Base-by-base conservation (phyloP, 2,888 invertebrate genomes). In the Exocentrus adspersus region DNA sequence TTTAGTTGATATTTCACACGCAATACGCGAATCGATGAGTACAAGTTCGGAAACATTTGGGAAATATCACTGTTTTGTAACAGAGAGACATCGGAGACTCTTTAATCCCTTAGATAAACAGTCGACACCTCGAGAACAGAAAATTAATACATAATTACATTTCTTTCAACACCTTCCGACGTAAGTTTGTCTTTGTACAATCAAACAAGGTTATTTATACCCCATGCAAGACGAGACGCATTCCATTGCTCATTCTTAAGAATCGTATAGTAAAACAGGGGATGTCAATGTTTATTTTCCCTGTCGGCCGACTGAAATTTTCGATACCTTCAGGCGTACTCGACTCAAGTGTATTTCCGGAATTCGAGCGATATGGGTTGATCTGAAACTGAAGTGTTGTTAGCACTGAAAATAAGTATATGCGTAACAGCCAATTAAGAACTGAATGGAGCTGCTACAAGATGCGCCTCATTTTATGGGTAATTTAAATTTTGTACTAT, bases 341-440 rank as follows among this genome's bases (percentile, higher is more conserved):
- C 20, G 48, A 28, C 28, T 28, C 9, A 48, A 48, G 28, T 48
- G 16, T 28, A 48, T 37, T n/a, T 37, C 12, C n/a, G 12, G 37
- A 37, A 37, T 37, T 37, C 12, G 1, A 12, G 20, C n/a, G 14
- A 48, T 12, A 28, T 6, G 48, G 14, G 14, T 12, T 12, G 48
- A 14, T 46, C 24, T 46, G 24, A 24, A 20, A 20, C 7, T 46
- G 21, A 20, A n/a, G n/a, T 24, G 20, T 20, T 10, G n/a, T 10
- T 46, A 20, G 21, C 24, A 4, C 46, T 46, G 24, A 46, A 46
- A 21, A 46, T 46, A 46, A 21, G 21, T 30, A 30, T 1, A 17
- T 12, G 20, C 14, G 20, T 46, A 46, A 46, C 24, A 46, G 46
- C 21, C 46, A 20, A 46, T 46, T 46, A 46, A 5, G 20, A 45